phyloP scores from a whole-genome alignment of 2,797 vertebrate genomes.

The Sebastes oblongus region DNA sequence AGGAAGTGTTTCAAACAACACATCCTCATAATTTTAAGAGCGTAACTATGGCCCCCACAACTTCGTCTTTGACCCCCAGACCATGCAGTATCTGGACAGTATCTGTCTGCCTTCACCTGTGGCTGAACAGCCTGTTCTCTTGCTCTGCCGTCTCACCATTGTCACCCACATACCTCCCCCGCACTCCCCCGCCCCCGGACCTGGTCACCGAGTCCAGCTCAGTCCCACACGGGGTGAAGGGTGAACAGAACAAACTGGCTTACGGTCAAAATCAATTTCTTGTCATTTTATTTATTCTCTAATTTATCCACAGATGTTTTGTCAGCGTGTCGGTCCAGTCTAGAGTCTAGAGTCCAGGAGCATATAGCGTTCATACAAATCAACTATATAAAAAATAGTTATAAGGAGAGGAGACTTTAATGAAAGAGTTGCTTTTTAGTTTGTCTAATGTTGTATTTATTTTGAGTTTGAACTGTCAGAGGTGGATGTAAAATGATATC shows the following conservation, averaged over 20 bases:
- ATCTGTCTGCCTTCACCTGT: slow-evolving; percentile 55
- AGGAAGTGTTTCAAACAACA: not conserved
- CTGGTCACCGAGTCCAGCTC: slow-evolving; percentile 55
- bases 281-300: not conserved
- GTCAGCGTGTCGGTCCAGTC: too few species aligned
- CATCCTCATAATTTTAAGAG: not conserved
- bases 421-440: not conserved
- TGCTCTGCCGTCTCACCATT: slow-evolving; percentile 9
- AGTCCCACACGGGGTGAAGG: slow-evolving; percentile 32
- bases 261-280: slow-evolving; percentile 48
- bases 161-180: slow-evolving; percentile 25
- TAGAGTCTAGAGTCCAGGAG: not conserved
- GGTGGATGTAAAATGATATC: not conserved
- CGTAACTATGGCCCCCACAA: not conserved
- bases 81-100: not conserved
- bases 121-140: slow-evolving; percentile 49
- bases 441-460: not conserved
- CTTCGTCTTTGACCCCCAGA: slow-evolving; percentile 12
- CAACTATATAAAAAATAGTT: not conserved
- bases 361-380: not conserved
- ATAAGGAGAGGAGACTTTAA: not conserved
- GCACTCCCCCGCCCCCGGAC: not conserved
- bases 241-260: slow-evolving; percentile 43
- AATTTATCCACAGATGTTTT: not conserved
- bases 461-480: not conserved